These are phyloP conservation scores for Pleuronectes platessa DNA, from an alignment of 2,113 vertebrate species.

Conservation along the genomic window DNA sequence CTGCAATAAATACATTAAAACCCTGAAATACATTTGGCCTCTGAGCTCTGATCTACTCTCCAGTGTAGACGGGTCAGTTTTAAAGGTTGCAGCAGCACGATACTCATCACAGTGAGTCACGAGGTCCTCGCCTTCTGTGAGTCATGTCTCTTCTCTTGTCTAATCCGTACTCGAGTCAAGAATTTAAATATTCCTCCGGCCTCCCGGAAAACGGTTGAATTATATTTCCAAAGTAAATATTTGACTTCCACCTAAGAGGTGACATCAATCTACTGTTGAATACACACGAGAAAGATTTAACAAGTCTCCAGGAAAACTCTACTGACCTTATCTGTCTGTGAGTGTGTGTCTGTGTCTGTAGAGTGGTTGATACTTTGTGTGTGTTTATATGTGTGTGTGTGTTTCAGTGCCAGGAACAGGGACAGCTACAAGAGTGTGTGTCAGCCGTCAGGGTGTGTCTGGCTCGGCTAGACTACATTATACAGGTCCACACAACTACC, in stretches of 20 bases:
- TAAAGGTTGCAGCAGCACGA: not conserved
- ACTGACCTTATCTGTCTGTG: slow-evolving; percentile 20
- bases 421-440: slow-evolving; percentile 68
- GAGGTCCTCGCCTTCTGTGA: slow-evolving; percentile 26
- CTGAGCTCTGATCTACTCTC: not conserved
- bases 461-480: slow-evolving; percentile 56
- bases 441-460: slow-evolving; percentile 69
- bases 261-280: not conserved
- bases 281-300: not conserved
- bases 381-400: slow-evolving; percentile 33
- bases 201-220: not conserved
- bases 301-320: not conserved
- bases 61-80: not conserved
- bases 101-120: slow-evolving; percentile 41
- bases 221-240: not conserved
- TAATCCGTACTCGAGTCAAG: not conserved
- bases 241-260: too few relatives aligned
- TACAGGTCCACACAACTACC: slow-evolving; percentile 53
- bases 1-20: not conserved
- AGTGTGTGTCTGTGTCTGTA: slow-evolving; percentile 16
- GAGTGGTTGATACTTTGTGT: slow-evolving; percentile 6
- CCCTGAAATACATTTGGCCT: not conserved
- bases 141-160: not conserved
- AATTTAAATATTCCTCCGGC: not conserved
- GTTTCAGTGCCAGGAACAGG: slow-evolving; percentile 67